Base-by-base conservation (phyloP, 2,888 invertebrate species). In the Cryptosula pallasiana region DNA sequence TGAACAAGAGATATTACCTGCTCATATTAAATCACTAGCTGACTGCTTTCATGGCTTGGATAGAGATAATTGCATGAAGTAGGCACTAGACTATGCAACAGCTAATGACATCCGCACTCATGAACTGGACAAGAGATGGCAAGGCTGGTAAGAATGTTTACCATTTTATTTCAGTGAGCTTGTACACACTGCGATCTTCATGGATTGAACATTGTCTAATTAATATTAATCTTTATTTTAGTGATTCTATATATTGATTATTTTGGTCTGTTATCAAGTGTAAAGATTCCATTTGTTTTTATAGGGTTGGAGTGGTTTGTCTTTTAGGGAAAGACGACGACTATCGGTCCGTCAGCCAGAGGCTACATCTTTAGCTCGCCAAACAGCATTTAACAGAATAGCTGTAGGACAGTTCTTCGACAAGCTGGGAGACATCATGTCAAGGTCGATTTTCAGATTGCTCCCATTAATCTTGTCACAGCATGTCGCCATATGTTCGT, bases 281-380 rank as follows among this genome's bases (percentile, higher is more conserved):
- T n/a, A n/a, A n/a, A n/a, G n/a, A n/a, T n/a, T n/a, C n/a, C n/a
- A n/a, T n/a, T n/a, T n/a, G n/a, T n/a, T n/a, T n/a, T n/a, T n/a
- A n/a, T n/a, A 45, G 45, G 45, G 16, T 16, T 45, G 9, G 45
- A 45, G 9, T 45, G 45, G 45, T 45, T 45, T 45, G 16, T 13
- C 45, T 45, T 45, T 16, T 13, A 13, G 55, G 71, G 9, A 9
- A 25, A 13, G 73, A 55, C 20, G 74, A 27, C 20, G 54, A 5
- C 55, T 73, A 9, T 36, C 76, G 55, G n/a, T 74, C 27, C 57
- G 76, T 57, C 63, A 23, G n/a, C 75, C 76, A 69, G 76, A 77
- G 58, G 73, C 76, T 13, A 77, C 76, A 58, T 74, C 74, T 45
- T 72, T 77, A 32, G 74, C 63, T n/a, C 55, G 74, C 58, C 73